phyloP scores from a whole-genome alignment of 2,888 invertebrate genomes.

The Chydorus sphaericus region DNA sequence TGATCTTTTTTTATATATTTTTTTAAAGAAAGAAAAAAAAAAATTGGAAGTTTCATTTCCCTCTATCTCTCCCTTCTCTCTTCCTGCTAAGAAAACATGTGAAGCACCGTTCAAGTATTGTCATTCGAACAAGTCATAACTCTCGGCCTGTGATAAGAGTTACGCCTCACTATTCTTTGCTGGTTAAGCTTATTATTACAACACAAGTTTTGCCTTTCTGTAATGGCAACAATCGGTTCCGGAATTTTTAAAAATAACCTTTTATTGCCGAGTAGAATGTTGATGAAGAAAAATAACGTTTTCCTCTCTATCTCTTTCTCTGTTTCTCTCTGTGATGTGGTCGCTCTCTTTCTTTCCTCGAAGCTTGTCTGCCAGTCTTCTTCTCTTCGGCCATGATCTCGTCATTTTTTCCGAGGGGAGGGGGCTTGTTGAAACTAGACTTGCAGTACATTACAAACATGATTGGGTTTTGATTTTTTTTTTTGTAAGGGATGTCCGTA shows the following conservation, averaged over 20 bases:
- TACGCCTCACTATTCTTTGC: constrained; percentile 9
- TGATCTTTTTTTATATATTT: background rate
- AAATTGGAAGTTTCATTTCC: background rate
- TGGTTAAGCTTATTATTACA: background rate
- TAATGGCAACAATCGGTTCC: background rate
- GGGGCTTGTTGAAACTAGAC: no score
- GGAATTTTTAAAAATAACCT: background rate
- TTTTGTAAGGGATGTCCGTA: background rate
- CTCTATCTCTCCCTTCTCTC: background rate
- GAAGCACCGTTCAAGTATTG: constrained; percentile 2
- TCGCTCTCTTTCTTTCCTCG: constrained; percentile 5
- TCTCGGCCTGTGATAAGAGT: constrained; percentile 13
- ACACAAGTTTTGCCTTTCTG: background rate
- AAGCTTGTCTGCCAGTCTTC: constrained; percentile 3
- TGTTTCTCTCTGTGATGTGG: constrained; percentile 6
- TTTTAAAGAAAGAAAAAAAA: no score
- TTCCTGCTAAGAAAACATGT: background rate
- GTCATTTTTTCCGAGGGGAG: constrained; percentile 1
- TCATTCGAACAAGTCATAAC: constrained; percentile 12
- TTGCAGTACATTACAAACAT: no score
- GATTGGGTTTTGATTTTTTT: background rate
- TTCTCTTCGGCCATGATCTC: constrained; percentile 4
- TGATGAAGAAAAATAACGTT: background rate
- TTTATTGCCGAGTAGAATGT: background rate
- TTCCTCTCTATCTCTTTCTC: no score